Evolutionary conservation across 1,140 invertebrate genomes (phyloP), one percentile per base, ranked within the genome.

Genomic region (Pomacea maculata): DNA sequence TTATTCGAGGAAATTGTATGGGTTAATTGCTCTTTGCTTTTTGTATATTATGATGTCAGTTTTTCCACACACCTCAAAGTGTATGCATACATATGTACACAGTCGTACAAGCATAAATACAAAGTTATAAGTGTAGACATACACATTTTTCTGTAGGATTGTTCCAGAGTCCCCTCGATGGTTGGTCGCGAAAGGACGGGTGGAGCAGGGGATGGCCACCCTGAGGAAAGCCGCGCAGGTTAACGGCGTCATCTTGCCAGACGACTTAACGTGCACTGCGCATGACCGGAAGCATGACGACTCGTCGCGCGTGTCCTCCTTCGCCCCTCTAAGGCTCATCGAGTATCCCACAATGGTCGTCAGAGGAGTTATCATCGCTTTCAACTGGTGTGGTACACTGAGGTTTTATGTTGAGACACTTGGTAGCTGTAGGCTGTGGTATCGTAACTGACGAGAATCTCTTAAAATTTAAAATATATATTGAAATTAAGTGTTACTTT

Each of bases 121-220:
- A 45, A 45, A 45, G 34, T 45, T 45, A 45, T 45, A 45, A 45
- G 34, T 45, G 34, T 6, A 45, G 34, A 6, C 34, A 61, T 74
- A 45, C 0, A 45, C 14, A 4, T 77, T 57, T 63, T 63, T 80
- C 83, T 19, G 55, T 80, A 70, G 84, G 83, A 83, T 71, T 86
- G 55, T 68, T 84, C 87, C 88, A 5, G 88, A 89, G 65, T 89
- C 88, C 15, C 88, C 88, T 15, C 81, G 88, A 21, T 89, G 88
- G 88, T 75, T 89, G 10, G 70, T 89, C 29, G 83, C 83, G 19
- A 84, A 72, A 29, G 78, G 78, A 55, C 55, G 78, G 2, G 71
- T 25, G 15, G 17, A 17, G 55, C 65, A 79, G 45, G 78, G 65
- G 11, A 34, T 55, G 57, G 78, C 52, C 8, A 79, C 71, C 11